A percentile compares a stretch with the other conserved stretches of the same genome.
Evolutionary conservation across 2,888 invertebrate species (phyloP).

Genomic region (Clostera curtula): DNA sequence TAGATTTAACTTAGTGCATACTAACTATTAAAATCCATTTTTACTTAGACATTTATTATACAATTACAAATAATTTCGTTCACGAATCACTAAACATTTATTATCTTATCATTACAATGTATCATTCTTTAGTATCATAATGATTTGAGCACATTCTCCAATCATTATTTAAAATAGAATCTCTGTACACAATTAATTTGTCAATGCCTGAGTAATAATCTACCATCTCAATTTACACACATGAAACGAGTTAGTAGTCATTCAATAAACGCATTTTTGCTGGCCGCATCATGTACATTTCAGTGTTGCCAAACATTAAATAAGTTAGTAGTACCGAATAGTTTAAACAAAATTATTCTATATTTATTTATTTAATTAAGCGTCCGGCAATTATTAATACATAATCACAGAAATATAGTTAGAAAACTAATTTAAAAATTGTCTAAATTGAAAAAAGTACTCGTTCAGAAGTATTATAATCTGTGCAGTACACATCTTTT

Average conservation of each 20-base stretch:
- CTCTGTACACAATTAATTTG: slow-evolving; percentile 35
- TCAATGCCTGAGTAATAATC: neutral
- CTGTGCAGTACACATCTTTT: no score
- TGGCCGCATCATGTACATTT: no score
- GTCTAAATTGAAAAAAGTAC: slow-evolving; percentile 22
- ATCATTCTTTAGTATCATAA: slow-evolving; percentile 23
- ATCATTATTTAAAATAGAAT: slow-evolving; percentile 30
- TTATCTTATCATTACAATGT: slow-evolving; percentile 31
- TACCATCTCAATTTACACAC: no score
- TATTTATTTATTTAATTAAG: no score
- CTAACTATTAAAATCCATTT: slow-evolving; percentile 74
- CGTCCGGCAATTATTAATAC: slow-evolving; percentile 39
- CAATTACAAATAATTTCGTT: slow-evolving; percentile 73
- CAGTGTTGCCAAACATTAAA: slow-evolving; percentile 24
- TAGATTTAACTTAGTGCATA: slow-evolving; percentile 52
- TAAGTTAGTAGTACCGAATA: no score
- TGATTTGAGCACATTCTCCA: slow-evolving; percentile 50
- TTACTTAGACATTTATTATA: slow-evolving; percentile 64
- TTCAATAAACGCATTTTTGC: no score
- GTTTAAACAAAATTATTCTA: no score
- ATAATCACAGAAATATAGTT: slow-evolving; percentile 49
- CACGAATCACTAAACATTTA: slow-evolving; percentile 35
- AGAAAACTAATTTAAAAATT: slow-evolving; percentile 21
- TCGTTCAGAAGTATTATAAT: no score
- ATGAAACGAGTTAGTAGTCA: no score